phyloP scores from a whole-genome alignment of 1,140 invertebrate genomes.

The Hycleus phaleratus region DNA sequence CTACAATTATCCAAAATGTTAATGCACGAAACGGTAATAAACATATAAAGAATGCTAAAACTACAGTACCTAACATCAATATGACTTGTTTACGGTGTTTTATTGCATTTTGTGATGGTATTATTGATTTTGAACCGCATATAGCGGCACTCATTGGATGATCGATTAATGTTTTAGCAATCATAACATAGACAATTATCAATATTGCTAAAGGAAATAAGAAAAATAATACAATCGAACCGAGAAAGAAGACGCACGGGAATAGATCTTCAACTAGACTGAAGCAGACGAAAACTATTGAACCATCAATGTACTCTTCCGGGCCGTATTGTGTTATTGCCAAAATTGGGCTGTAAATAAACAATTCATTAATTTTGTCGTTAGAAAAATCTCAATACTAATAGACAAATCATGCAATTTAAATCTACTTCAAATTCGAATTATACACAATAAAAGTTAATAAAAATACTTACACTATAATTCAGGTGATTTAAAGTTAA shows the following conservation, averaged over 20 bases:
- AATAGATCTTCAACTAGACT: slow-evolving; percentile 64
- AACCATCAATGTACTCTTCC: slow-evolving; percentile 61
- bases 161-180: slow-evolving; percentile 73
- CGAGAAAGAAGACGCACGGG: slow-evolving; percentile 69
- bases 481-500: background rate
- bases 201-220: slow-evolving; percentile 72
- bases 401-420: too few relatives aligned
- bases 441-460: too few relatives aligned
- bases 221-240: slow-evolving; percentile 75
- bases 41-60: slow-evolving; percentile 85
- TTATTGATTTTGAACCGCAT: slow-evolving; percentile 31
- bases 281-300: slow-evolving; percentile 62
- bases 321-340: slow-evolving; percentile 63
- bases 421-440: too few relatives aligned
- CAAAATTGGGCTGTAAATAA: slow-evolving; percentile 66
- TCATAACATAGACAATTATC: slow-evolving; percentile 72
- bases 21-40: slow-evolving; percentile 79
- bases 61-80: slow-evolving; percentile 82
- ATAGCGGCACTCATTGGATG: slow-evolving; percentile 50
- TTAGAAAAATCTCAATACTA: too few relatives aligned
- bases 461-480: too few relatives aligned
- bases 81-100: slow-evolving; percentile 72
- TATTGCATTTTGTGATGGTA: slow-evolving; percentile 43
- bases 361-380: too few relatives aligned
- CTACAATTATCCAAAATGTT: slow-evolving; percentile 75